Evolutionary conservation across 2,113 vertebrate species (phyloP).

Genomic region (Meles meles): DNA sequence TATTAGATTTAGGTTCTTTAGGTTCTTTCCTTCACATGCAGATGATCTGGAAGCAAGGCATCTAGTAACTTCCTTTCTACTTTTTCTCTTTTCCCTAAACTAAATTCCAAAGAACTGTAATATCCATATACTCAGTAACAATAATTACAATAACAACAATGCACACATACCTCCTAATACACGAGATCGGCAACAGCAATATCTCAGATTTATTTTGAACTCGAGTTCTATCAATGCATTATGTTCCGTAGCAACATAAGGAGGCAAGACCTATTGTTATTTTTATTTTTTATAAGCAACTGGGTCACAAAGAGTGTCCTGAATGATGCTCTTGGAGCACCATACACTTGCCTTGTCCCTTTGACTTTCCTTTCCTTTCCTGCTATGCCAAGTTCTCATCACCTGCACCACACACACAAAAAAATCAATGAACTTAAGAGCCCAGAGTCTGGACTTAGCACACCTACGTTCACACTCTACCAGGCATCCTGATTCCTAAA

Average conservation of each 20-base stretch:
- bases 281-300: not conserved
- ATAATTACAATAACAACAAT: not conserved
- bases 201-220: not conserved
- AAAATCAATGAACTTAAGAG: not conserved
- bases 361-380: not conserved
- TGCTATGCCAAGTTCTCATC: not conserved
- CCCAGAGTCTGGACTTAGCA: not conserved
- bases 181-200: fast-evolving
- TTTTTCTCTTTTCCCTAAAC: not conserved
- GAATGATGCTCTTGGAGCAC: not conserved
- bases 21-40: not conserved
- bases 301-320: no score
- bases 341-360: not conserved
- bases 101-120: not conserved
- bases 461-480: fast-evolving
- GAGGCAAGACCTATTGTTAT: not conserved
- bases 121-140: not conserved
- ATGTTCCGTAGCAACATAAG: not conserved
- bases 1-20: no score
- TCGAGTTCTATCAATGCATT: not conserved
- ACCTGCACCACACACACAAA: not conserved
- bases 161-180: not conserved
- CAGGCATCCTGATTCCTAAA: not conserved
- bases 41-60: not conserved
- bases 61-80: not conserved